Conservation (phyloP, 2,797 vertebrate genomes). For the Cynopterus sphinx region DNA sequence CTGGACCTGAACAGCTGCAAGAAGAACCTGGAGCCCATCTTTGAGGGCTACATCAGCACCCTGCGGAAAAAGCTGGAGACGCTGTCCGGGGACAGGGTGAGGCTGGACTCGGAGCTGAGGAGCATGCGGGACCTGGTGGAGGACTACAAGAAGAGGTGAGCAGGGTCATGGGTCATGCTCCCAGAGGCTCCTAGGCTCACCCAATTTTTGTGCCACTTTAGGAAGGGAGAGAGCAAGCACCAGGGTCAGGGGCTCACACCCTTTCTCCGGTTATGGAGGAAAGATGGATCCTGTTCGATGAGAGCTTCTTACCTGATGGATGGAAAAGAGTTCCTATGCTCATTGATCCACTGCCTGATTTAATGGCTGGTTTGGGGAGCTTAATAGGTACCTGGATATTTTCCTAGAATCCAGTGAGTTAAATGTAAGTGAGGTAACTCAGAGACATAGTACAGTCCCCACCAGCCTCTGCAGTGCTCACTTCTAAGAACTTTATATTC, state of each 20-base stretch:
- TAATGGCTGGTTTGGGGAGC: neutral
- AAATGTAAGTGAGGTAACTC: neutral
- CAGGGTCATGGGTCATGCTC: neutral
- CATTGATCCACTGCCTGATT: neutral
- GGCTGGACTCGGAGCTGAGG: slow-evolving; percentile 88
- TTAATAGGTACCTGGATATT: neutral
- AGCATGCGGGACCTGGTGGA: slow-evolving; percentile 89
- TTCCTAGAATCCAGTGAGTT: neutral
- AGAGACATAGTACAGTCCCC: neutral
- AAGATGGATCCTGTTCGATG: neutral
- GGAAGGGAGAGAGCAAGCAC: neutral
- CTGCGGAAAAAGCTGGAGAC: slow-evolving; percentile 89
- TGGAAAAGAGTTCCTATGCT: neutral
- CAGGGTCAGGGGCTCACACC: neutral
- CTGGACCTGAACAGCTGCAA: slow-evolving; percentile 82
- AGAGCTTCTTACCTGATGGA: neutral
- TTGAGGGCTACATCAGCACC: slow-evolving; percentile 88
- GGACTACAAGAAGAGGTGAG: slow-evolving; percentile 78
- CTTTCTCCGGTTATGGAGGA: neutral
- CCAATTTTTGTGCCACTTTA: neutral
- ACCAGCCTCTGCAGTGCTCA: neutral
- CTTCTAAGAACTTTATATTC: neutral
- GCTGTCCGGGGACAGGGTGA: slow-evolving; percentile 86
- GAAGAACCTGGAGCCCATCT: slow-evolving; percentile 89
- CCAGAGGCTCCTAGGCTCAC: neutral